phyloP scores from a whole-genome alignment of 2,113 vertebrate genomes.

The Thamnophis sirtalis region DNA sequence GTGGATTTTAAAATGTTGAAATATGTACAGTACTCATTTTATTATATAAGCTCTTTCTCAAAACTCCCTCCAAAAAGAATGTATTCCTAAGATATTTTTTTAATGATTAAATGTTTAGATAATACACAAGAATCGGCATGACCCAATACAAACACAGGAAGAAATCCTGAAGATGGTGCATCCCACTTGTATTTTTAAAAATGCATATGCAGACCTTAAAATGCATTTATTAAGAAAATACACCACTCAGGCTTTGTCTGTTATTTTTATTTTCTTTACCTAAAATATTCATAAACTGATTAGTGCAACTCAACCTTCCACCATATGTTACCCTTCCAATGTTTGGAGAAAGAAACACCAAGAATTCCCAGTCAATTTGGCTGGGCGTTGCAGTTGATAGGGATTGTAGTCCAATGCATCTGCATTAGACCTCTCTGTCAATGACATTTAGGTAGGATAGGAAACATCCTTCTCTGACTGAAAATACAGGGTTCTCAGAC shows the following conservation, averaged over 20 bases:
- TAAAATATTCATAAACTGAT: not conserved
- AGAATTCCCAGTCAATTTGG: not conserved
- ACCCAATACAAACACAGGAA: not conserved
- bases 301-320: not conserved
- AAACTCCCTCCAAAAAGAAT: not conserved
- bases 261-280: not conserved
- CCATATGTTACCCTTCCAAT: not conserved
- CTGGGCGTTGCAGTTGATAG: not conserved
- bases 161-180: not conserved
- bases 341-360: not conserved
- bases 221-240: not conserved
- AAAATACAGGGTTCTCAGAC: not conserved
- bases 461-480: not conserved
- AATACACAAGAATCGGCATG: not conserved
- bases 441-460: not conserved
- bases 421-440: not conserved
- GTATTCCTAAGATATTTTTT: not conserved
- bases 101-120: not conserved
- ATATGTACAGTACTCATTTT: not conserved
- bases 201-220: not conserved
- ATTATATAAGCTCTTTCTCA: not conserved
- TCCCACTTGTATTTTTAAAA: not conserved
- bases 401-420: not conserved
- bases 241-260: not conserved
- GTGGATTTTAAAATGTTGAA: not conserved